These are phyloP conservation scores for Axinella damicornis DNA, from an alignment of 37 sponge, comb jelly and placozoan genomes.

Conservation along the genomic window DNA sequence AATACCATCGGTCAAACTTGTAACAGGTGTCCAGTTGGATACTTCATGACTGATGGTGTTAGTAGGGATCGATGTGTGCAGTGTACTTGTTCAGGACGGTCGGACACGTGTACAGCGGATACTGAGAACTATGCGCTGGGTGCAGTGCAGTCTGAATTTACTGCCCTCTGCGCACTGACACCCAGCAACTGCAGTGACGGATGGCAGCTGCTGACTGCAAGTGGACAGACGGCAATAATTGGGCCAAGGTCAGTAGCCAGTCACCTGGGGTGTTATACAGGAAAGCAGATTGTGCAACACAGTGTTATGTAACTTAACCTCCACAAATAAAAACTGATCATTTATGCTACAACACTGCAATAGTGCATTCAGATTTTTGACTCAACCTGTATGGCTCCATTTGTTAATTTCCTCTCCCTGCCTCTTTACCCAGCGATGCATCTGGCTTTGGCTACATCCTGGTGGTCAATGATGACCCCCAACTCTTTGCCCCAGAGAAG, in stretches of 20 bases:
- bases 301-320: too few species aligned
- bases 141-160: constrained; percentile 29
- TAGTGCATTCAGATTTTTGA: too few species aligned
- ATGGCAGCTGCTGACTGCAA: constrained; percentile 39
- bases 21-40: constrained; percentile 63
- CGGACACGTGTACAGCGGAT: constrained; percentile 18
- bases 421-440: constrained; percentile 19
- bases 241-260: constrained; percentile 43
- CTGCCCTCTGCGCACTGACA: constrained; percentile 12
- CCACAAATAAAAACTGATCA: too few species aligned
- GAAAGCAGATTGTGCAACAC: too few species aligned
- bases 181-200: constrained; percentile 44
- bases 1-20: constrained; percentile 65
- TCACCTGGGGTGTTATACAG: too few species aligned
- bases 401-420: too few species aligned
- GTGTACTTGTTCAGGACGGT: constrained; percentile 38
- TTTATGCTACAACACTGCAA: too few species aligned
- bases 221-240: constrained; percentile 14
- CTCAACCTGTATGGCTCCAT: too few species aligned
- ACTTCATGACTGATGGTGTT: constrained; percentile 22
- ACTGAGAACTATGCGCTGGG: background rate
- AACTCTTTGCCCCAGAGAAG: constrained; percentile 45
- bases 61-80: constrained; percentile 3
- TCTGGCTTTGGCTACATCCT: constrained; percentile 55
- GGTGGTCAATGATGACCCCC: background rate